Percentiles rank a stretch among this genome's conserved stretches.
These are phyloP conservation scores for Epinotia bilunana DNA, from an alignment of 2,888 invertebrate species.

Conservation along the genomic window DNA sequence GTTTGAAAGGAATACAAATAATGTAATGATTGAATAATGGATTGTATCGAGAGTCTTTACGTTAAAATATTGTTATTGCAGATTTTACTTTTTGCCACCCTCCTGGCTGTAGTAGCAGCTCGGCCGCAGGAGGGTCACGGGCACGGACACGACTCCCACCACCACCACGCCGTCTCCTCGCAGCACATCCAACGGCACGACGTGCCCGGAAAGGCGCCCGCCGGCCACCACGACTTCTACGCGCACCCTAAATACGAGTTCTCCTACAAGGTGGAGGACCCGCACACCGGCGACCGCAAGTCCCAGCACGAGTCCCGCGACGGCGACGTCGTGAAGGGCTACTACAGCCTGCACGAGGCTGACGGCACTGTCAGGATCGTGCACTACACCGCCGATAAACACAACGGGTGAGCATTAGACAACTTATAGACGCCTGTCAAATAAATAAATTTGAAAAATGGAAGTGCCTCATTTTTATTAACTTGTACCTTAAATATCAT, in stretches of 20 bases:
- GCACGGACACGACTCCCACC: conserved; percentile 46
- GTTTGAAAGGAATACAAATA: too few relatives aligned
- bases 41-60: too few relatives aligned
- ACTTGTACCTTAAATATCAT: too few relatives aligned
- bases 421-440: too few relatives aligned
- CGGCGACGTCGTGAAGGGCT: conserved; percentile 67
- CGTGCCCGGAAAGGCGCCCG: conserved; percentile 41
- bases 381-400: conserved; percentile 50
- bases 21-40: too few relatives aligned
- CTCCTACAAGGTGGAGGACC: conserved; percentile 71
- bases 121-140: conserved; percentile 46
- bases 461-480: too few relatives aligned
- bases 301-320: conserved; percentile 66
- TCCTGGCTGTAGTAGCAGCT: conserved; percentile 47
- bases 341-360: conserved; percentile 52
- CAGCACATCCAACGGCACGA: conserved; percentile 58
- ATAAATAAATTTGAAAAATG: too few relatives aligned
- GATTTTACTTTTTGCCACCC: conserved; percentile 44
- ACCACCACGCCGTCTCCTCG: conserved; percentile 58
- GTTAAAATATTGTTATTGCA: conserved; percentile 20
- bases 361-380: conserved; percentile 50
- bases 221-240: conserved; percentile 54
- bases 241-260: conserved; percentile 58
- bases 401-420: too few relatives aligned
- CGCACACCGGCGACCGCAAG: conserved; percentile 70